A percentile compares a stretch with the other conserved stretches of the same genome.
These are phyloP conservation scores for Drosophila limbata DNA, from an alignment of 2,888 invertebrate genomes.

Conservation along the genomic window DNA sequence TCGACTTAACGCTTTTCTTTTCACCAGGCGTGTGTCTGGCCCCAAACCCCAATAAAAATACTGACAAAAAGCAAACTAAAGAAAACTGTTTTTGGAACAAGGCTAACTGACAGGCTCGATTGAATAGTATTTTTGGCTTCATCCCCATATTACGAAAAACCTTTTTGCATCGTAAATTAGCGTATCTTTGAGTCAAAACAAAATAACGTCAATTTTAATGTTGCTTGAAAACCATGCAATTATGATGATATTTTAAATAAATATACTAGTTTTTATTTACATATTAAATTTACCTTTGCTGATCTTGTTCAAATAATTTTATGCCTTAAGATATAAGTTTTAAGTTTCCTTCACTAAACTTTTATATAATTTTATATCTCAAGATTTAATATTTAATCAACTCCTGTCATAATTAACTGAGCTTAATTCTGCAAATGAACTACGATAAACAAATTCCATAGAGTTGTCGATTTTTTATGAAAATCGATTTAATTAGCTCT, in stretches of 20 bases:
- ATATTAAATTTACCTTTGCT: too few species aligned
- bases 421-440: too few species aligned
- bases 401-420: too few species aligned
- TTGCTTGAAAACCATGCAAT: slow-evolving; percentile 15
- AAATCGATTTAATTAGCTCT: too few species aligned
- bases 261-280: neutral
- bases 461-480: too few species aligned
- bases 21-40: slow-evolving; percentile 47
- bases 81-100: slow-evolving; percentile 34
- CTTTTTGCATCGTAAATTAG: neutral
- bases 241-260: neutral
- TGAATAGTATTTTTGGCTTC: slow-evolving; percentile 39
- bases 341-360: too few species aligned
- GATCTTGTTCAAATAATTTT: too few species aligned
- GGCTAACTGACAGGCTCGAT: slow-evolving; percentile 34
- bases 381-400: too few species aligned
- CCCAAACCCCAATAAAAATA: slow-evolving; percentile 24
- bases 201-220: slow-evolving; percentile 2
- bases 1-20: slow-evolving; percentile 74
- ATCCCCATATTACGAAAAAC: neutral
- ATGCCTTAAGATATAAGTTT: neutral
- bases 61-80: slow-evolving; percentile 30
- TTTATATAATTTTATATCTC: too few species aligned
- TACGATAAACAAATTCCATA: too few species aligned
- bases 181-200: slow-evolving; percentile 1